Evolutionary conservation across 2,888 invertebrate species (phyloP), one percentile per base, ranked within the genome.

Genomic region (Dorcus parallelipipedus): DNA sequence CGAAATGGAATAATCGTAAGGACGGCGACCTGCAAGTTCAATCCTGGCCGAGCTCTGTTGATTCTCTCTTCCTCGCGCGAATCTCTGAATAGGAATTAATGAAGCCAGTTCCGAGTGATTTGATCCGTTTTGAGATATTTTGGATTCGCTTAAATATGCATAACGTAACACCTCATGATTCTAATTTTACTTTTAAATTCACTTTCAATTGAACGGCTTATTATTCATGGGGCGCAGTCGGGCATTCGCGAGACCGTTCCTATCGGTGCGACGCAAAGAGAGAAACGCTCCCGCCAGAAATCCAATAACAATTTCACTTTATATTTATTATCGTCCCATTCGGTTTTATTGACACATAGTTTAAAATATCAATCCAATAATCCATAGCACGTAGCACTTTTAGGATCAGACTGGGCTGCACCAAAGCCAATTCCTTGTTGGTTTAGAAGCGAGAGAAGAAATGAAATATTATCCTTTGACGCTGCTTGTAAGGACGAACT

Each of bases 311-410:
- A 67, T 73, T 73, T 68, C 68, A 65, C 67, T 73, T 72, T 72
- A 75, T 74, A 74, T 71, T 73, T 74, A 74, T 73, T 69, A 71
- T 67, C 59, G 67, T 64, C 68, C 72, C 68, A 70, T 75, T 74
- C 67, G 62, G 60, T 73, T 76, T 75, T 73, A 76, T 75, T 71
- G 73, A 69, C 69, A 69, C 67, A 69, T 70, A 70, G 67, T 70
- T 72, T 70, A 72, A 73, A 73, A 72, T 74, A 72, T 71, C 69
- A 71, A 68, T 71, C 70, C 68, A 71, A 71, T 72, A 73, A 71
- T 71, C 71, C 69, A 60, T 65, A 61, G 67, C 72, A 71, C 71
- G 71, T 71, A 72, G 67, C 66, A 69, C 56, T 70, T 71, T 71
- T 67, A 71, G 64, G 67, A 65, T 66, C 66, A 59, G 61, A 62